phyloP scores from a whole-genome alignment of 2,113 vertebrate species.

The Mandrillus leucophaeus region DNA sequence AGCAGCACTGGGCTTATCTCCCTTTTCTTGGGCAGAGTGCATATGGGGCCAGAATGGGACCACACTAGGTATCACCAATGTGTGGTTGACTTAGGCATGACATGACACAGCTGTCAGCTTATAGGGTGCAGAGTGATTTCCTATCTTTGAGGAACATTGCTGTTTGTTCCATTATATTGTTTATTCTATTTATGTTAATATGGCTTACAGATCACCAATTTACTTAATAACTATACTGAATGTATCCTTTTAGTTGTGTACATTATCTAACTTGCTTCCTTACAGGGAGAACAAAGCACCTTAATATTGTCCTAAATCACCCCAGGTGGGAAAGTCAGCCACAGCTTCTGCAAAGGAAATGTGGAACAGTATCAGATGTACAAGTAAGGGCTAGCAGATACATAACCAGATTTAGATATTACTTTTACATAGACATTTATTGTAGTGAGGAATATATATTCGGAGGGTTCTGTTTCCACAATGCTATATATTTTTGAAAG shows the following conservation, averaged over 20 bases:
- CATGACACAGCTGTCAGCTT: background rate
- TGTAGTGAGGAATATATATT: background rate
- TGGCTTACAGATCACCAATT: background rate
- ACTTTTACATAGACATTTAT: background rate
- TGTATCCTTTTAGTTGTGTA: background rate
- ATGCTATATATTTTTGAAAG: background rate
- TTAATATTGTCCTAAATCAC: background rate
- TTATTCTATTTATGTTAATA: background rate
- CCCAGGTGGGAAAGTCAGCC: background rate
- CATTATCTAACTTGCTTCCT: background rate
- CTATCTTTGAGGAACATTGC: background rate
- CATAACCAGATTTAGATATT: background rate
- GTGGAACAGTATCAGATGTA: too few relatives aligned
- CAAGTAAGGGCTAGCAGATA: background rate
- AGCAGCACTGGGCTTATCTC: background rate
- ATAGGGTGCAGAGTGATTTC: fast-evolving
- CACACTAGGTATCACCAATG: too few relatives aligned
- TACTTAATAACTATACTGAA: background rate
- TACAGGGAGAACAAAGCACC: background rate
- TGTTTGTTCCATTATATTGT: background rate
- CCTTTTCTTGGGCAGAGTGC: background rate
- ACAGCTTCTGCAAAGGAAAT: background rate
- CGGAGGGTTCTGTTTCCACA: background rate
- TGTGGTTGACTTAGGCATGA: background rate
- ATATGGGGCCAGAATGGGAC: background rate